Conservation (phyloP, 2,113 vertebrate species). For the Ia io region DNA sequence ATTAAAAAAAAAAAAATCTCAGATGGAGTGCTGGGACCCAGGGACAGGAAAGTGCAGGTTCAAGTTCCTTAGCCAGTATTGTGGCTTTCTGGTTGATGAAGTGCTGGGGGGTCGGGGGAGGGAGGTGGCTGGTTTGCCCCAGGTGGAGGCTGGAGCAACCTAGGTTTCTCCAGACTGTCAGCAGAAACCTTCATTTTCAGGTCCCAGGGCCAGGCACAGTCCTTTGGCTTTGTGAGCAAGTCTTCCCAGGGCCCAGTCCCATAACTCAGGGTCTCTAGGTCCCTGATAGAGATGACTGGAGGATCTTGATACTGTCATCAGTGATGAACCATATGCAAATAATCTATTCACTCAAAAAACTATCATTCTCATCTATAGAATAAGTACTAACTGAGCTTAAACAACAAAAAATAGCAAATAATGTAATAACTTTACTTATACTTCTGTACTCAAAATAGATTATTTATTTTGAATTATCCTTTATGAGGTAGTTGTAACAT, state of each 20-base stretch:
- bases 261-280: background rate
- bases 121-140: background rate
- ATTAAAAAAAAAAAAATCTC: background rate
- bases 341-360: background rate
- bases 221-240: background rate
- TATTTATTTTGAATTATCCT: background rate
- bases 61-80: background rate
- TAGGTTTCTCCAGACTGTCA: background rate
- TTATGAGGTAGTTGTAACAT: background rate
- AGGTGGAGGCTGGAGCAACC: background rate
- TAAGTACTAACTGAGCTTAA: background rate
- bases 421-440: background rate
- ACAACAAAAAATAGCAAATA: background rate
- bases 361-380: background rate
- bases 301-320: background rate
- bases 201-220: accelerated
- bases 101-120: accelerated
- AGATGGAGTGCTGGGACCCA: background rate
- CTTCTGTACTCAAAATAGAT: background rate
- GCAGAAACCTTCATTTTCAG: accelerated
- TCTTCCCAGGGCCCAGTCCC: background rate
- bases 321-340: background rate
- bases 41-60: background rate
- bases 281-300: background rate
- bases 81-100: background rate